Evolutionary conservation across 2,888 invertebrate species (phyloP).

Genomic region (Dicyrtomina minuta): DNA sequence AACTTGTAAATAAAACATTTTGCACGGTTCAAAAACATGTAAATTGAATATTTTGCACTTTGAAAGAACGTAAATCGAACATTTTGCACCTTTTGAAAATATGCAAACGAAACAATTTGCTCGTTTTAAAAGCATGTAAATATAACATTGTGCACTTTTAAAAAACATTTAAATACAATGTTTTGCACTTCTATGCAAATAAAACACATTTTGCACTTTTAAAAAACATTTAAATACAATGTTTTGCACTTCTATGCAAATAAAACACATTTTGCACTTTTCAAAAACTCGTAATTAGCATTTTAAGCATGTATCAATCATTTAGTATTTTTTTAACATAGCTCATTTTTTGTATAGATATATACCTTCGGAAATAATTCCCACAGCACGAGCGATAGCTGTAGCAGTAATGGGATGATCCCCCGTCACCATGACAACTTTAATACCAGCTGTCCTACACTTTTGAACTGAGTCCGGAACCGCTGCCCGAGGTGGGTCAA

Average conservation of each 20-base stretch:
- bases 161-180: too few relatives aligned
- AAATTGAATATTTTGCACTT: too few relatives aligned
- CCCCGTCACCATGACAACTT: slow-evolving; percentile 82
- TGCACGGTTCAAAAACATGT: too few relatives aligned
- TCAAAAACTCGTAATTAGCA: too few relatives aligned
- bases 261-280: neutral
- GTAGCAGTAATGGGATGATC: slow-evolving; percentile 77
- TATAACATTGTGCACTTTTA: too few relatives aligned
- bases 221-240: neutral
- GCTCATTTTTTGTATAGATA: too few relatives aligned
- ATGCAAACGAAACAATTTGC: neutral
- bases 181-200: too few relatives aligned
- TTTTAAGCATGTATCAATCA: neutral
- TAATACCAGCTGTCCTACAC: slow-evolving; percentile 65
- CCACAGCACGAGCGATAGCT: slow-evolving; percentile 83
- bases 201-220: neutral
- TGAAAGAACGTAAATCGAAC: too few relatives aligned
- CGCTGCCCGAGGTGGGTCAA: slow-evolving; percentile 58
- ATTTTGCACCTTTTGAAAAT: too few relatives aligned
- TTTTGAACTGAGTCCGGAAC: slow-evolving; percentile 69
- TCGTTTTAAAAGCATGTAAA: too few relatives aligned
- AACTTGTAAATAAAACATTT: too few relatives aligned
- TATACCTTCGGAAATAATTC: slow-evolving; percentile 85
- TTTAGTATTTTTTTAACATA: slow-evolving; percentile 11
- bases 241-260: neutral